Evolutionary conservation across 2,797 vertebrate species (phyloP).

Genomic region (Phataginus tetradactyla): DNA sequence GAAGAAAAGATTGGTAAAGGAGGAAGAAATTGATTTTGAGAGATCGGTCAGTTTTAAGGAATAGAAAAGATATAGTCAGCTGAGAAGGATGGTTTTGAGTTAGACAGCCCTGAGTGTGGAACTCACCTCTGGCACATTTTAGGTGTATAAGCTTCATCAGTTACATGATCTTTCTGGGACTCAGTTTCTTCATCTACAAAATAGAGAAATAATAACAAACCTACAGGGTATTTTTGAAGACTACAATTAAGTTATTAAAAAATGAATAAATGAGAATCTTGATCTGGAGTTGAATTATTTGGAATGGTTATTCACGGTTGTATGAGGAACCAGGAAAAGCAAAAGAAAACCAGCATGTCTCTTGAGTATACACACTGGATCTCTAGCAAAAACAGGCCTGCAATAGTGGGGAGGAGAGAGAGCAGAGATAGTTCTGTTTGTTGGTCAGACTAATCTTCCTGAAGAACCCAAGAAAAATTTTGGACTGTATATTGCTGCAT

Average conservation of each 20-base stretch:
- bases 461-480: not conserved
- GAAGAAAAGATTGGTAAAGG: not conserved
- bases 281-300: not conserved
- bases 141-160: not conserved
- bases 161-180: not conserved
- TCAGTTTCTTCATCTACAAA: not conserved
- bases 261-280: not conserved
- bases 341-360: not conserved
- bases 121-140: not conserved
- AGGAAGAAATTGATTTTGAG: not conserved
- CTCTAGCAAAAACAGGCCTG: not conserved
- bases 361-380: not conserved
- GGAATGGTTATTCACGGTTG: not conserved
- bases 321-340: not conserved
- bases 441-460: not conserved
- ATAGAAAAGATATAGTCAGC: not conserved
- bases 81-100: not conserved
- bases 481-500: not conserved
- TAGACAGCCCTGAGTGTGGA: not conserved
- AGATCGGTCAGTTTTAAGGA: not conserved
- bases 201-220: not conserved
- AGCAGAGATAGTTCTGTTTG: not conserved
- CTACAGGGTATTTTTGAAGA: slow-evolving; percentile 2
- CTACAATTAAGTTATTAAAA: not conserved
- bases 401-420: not conserved